Evolutionary conservation across 1,140 invertebrate genomes (phyloP), one percentile per base, ranked within the genome.

Genomic region (Hycleus phaleratus): DNA sequence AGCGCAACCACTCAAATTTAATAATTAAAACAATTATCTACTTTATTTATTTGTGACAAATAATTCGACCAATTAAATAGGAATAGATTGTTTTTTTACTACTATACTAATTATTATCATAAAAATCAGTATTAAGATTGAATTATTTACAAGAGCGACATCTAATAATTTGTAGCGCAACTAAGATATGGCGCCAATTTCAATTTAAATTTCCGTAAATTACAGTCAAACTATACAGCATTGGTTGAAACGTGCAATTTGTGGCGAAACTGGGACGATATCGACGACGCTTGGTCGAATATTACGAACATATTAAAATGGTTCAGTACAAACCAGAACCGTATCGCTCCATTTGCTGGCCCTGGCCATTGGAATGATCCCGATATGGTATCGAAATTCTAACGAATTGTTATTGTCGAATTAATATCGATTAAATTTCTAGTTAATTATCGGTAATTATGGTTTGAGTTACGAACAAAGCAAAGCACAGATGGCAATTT

Each of bases 281-380:
- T 95, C 60, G 77, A 90, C n/a, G 90, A 93, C 69, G 86, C 86
- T 0, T 92, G 88, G 83, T 72, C 76, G 1, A 88, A 85, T 45
- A 73, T 93, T 3, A 76, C 77, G 5, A 75, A 72, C 26, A 93
- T 94, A 60, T 83, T 91, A 62, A 78, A 88, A 60, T 92, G 85
- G 76, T 95, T 90, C 71, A 86, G 81, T 4, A 77, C 84, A 18
- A 85, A 92, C 69, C 87, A 90, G 70, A 84, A 85, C 38, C 76
- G 81, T 54, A 78, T 93, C 52, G 82, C 82, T 7, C 74, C 80
- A 40, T 81, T 83, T 68, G 85, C 87, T 43, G 91, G 88, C 9
- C 91, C 91, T 0, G 91, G 93, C 4, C 84, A 87, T 60, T 95
- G 90, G 89, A 93, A 94, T 73, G 93, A 95, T 74, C 92, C 92